A percentile compares a stretch with the other conserved stretches of the same genome.
These are phyloP conservation scores for Ceyx cyanopectus DNA, from an alignment of 2,113 vertebrate species.

Conservation along the genomic window DNA sequence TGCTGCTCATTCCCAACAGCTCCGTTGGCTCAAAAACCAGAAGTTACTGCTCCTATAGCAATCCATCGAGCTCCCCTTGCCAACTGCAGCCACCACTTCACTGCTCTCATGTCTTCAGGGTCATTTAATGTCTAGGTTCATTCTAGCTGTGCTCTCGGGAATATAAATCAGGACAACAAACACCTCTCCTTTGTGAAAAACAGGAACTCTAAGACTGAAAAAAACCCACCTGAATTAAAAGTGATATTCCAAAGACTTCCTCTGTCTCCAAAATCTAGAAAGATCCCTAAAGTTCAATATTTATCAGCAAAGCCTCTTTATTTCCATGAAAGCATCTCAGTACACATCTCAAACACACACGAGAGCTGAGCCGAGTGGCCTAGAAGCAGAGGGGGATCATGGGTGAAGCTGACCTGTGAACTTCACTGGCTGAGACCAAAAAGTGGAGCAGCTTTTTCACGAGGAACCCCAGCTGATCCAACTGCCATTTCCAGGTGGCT, in stretches of 20 bases:
- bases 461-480: neutral
- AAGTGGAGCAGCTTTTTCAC: neutral
- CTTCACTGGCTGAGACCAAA: neutral
- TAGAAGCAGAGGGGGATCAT: neutral
- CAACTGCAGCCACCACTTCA: neutral
- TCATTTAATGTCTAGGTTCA: accelerated
- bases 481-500: neutral
- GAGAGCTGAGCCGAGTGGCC: neutral
- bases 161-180: accelerated
- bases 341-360: neutral
- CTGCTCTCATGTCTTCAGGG: accelerated
- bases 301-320: neutral
- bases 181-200: accelerated
- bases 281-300: neutral
- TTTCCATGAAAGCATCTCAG: neutral
- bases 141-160: neutral
- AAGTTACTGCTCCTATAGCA: neutral
- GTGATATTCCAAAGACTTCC: neutral
- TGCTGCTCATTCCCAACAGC: neutral
- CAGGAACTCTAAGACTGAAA: neutral
- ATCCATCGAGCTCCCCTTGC: accelerated
- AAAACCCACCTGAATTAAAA: neutral
- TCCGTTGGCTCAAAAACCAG: neutral
- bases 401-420: neutral
- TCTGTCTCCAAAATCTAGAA: neutral